These are phyloP conservation scores for Heloderma charlesbogerti DNA, from an alignment of 2,113 vertebrate genomes.

Conservation along the genomic window DNA sequence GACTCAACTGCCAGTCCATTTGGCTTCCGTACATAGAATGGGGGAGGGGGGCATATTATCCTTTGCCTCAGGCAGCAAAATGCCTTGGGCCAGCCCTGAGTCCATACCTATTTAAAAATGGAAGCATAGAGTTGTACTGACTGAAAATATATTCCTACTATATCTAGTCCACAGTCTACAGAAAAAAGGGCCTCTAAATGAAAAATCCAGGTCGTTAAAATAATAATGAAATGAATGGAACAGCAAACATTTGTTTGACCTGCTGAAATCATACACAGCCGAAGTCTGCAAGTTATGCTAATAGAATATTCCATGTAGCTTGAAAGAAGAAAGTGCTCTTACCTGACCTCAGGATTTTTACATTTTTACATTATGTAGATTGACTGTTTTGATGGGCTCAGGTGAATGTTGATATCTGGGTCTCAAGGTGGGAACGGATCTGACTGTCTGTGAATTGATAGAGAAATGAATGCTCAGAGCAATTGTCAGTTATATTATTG, in stretches of 20 bases:
- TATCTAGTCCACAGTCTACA: not conserved
- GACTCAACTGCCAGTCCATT: not conserved
- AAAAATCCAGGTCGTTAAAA: not conserved
- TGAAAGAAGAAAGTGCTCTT: slow-evolving; percentile 55
- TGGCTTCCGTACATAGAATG: not conserved
- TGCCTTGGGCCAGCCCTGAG: not conserved
- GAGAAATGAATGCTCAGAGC: slow-evolving; percentile 69
- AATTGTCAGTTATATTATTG: slow-evolving; percentile 58
- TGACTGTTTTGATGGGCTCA: slow-evolving; percentile 68
- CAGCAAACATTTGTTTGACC: slow-evolving; percentile 55
- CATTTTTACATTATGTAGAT: slow-evolving; percentile 70
- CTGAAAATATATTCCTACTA: not conserved
- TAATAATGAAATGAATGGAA: not conserved
- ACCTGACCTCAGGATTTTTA: slow-evolving; percentile 55
- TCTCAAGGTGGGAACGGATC: slow-evolving; percentile 62
- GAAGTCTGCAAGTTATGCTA: slow-evolving; percentile 36
- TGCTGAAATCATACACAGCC: not conserved
- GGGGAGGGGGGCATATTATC: not conserved
- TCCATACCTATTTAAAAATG: not conserved
- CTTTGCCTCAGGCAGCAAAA: not conserved
- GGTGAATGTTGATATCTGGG: slow-evolving; percentile 65
- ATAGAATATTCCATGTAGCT: slow-evolving; percentile 59
- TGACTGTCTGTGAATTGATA: slow-evolving; percentile 62
- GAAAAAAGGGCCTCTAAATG: slow-evolving; percentile 33
- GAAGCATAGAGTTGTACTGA: not conserved